Conservation (phyloP, 2,888 invertebrate species). For the Lycia hirtaria region DNA sequence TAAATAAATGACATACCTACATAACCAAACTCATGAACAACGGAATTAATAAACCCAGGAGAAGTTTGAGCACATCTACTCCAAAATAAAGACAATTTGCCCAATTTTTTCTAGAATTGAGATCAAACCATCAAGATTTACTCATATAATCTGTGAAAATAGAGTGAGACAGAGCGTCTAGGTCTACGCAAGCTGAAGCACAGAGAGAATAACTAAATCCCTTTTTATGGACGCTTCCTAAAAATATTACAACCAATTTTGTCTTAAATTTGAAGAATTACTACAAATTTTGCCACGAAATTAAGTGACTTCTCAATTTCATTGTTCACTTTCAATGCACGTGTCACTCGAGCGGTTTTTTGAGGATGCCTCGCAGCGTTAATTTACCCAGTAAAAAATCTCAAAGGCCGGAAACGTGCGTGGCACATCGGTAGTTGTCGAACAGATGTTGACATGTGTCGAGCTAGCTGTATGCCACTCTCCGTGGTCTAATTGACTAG, state of each 20-base stretch:
- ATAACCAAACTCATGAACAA: too few relatives aligned
- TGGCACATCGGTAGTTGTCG: constrained; percentile 73
- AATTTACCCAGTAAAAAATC: constrained; percentile 74
- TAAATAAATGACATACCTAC: too few relatives aligned
- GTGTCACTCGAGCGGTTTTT: constrained; percentile 55
- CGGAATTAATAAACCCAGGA: too few relatives aligned
- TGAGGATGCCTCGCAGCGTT: constrained; percentile 64
- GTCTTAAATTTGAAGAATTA: background rate
- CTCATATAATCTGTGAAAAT: too few relatives aligned
- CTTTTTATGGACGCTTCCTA: too few relatives aligned
- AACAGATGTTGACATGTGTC: constrained; percentile 84
- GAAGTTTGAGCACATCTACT: too few relatives aligned
- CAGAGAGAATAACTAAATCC: too few relatives aligned
- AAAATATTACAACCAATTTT: background rate
- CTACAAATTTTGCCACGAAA: background rate
- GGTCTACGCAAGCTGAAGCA: too few relatives aligned
- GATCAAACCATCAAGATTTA: too few relatives aligned
- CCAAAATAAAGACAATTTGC: too few relatives aligned
- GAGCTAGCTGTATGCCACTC: constrained; percentile 56
- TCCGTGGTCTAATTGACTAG: constrained; percentile 76
- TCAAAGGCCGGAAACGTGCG: constrained; percentile 73
- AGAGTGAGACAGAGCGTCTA: too few relatives aligned
- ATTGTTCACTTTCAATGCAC: constrained; percentile 53
- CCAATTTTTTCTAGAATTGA: too few relatives aligned
- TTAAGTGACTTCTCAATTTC: constrained; percentile 20